Conservation (phyloP, 1,140 invertebrate genomes). For the Arion vulgaris region DNA sequence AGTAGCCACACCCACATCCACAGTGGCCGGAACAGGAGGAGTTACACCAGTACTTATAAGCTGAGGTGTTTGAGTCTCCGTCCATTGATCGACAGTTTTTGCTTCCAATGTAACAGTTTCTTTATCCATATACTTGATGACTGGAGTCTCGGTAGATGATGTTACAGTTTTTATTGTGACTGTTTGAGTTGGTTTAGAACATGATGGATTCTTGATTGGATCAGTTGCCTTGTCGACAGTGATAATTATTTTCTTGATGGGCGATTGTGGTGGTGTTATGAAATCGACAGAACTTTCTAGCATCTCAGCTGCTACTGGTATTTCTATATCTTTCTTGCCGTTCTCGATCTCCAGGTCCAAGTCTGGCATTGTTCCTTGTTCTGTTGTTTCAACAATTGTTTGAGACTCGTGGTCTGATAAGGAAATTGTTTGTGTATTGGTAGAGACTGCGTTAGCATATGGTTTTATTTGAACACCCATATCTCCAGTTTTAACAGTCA, state of each 20-base stretch:
- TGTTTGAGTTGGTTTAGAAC: slow-evolving; percentile 34
- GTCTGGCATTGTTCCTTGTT: slow-evolving; percentile 32
- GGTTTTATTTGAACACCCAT: slow-evolving; percentile 52
- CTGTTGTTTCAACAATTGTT: background rate
- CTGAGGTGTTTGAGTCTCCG: slow-evolving; percentile 52
- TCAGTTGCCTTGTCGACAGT: slow-evolving; percentile 31
- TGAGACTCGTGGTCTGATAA: slow-evolving; percentile 31
- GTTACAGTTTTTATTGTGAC: slow-evolving; percentile 14
- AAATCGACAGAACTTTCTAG: slow-evolving; percentile 12
- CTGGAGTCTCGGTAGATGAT: slow-evolving; percentile 24
- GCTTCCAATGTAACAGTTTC: slow-evolving; percentile 55
- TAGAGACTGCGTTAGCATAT: slow-evolving; percentile 39
- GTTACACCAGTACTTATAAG: slow-evolving; percentile 62
- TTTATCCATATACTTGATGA: slow-evolving; percentile 44
- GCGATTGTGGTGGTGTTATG: slow-evolving; percentile 18
- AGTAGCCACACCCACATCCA: slow-evolving; percentile 61
- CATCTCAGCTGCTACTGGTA: background rate
- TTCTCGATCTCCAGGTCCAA: background rate
- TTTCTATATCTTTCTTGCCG: background rate
- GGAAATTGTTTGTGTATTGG: slow-evolving; percentile 45
- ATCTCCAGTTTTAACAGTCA: slow-evolving; percentile 39
- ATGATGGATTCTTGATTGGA: background rate
- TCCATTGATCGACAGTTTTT: slow-evolving; percentile 58
- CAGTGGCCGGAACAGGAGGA: slow-evolving; percentile 56
- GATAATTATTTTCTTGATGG: slow-evolving; percentile 5